phyloP scores from a whole-genome alignment of 2,797 vertebrate species.

The Coendou prehensilis region DNA sequence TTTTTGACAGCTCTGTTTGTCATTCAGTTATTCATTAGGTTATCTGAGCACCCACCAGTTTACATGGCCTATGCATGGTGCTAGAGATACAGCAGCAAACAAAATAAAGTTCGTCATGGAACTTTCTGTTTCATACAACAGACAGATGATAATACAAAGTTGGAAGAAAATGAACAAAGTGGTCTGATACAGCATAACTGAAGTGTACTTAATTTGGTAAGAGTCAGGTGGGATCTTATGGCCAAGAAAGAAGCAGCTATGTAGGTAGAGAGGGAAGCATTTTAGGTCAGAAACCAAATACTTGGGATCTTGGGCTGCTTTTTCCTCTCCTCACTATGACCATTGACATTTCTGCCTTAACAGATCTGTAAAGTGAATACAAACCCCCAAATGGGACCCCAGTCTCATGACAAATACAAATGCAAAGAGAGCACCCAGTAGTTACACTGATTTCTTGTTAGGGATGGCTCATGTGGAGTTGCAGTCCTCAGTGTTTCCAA shows the following conservation, averaged over 20 bases:
- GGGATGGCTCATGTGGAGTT: rapidly evolving
- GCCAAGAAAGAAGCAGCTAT: not conserved
- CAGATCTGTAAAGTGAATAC: not conserved
- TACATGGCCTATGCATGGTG: not conserved
- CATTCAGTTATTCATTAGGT: not conserved
- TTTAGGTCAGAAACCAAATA: not conserved
- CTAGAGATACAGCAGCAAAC: not conserved
- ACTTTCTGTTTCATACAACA: not conserved
- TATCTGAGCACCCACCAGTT: not conserved
- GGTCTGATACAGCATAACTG: not conserved
- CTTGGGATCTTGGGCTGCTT: not conserved
- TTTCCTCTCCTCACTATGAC: not conserved
- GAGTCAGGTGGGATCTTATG: not conserved
- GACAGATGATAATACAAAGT: not conserved
- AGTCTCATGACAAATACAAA: not conserved
- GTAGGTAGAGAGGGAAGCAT: not conserved
- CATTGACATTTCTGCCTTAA: not conserved
- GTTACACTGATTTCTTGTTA: not conserved
- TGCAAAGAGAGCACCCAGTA: not conserved
- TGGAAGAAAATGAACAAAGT: not conserved
- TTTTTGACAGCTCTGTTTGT: not conserved
- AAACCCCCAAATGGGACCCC: not conserved
- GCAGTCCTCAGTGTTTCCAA: not conserved
- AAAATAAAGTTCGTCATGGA: not conserved
- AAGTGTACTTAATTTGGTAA: not conserved